Conservation (phyloP, 1,140 invertebrate species). For the Philopotamus ludificatus region DNA sequence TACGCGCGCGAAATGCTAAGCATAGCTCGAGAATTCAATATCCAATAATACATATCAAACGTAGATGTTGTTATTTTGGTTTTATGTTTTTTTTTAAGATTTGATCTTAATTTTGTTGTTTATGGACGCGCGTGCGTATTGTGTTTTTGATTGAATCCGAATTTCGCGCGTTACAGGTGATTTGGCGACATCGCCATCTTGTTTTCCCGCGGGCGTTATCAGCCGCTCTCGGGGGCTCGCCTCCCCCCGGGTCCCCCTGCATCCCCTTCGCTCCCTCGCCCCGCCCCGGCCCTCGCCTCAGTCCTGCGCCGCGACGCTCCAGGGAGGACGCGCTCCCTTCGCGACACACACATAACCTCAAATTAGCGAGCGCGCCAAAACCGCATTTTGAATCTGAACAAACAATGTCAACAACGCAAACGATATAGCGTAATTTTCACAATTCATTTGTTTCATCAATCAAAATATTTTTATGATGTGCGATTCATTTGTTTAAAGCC, state of each 20-base stretch:
- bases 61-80: neutral
- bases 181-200: conserved; percentile 24
- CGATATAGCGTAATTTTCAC: too few relatives aligned
- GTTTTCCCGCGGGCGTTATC: conserved; percentile 11
- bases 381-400: too few relatives aligned
- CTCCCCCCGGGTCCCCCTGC: neutral
- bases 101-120: too few relatives aligned
- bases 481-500: too few relatives aligned
- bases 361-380: neutral
- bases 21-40: neutral
- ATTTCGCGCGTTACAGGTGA: conserved; percentile 22
- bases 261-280: too few relatives aligned
- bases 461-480: too few relatives aligned
- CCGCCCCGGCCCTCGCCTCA: neutral
- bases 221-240: neutral
- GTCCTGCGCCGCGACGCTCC: conserved; percentile 8
- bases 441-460: too few relatives aligned
- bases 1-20: neutral
- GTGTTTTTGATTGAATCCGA: neutral
- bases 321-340: neutral
- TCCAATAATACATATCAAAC: neutral
- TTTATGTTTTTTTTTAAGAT: too few relatives aligned
- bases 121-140: neutral
- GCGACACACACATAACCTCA: neutral
- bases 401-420: too few relatives aligned